Evolutionary conservation across 1,140 invertebrate species (phyloP).

Genomic region (Zaprionus lachaisei): DNA sequence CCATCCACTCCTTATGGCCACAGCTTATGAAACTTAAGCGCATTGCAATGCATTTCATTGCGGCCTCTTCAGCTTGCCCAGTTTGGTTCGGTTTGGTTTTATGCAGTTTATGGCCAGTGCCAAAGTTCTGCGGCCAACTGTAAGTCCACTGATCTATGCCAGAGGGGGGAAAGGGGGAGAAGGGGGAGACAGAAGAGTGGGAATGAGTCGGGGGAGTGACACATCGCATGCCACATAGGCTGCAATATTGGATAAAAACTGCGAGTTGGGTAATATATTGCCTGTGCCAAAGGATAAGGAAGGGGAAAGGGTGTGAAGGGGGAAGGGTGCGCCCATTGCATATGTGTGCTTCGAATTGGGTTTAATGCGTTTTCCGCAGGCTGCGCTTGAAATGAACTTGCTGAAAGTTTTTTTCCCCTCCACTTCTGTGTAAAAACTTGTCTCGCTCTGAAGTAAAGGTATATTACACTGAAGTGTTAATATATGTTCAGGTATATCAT

Average conservation of each 20-base stretch:
- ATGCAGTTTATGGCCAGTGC: constrained; percentile 45
- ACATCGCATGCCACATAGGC: constrained; percentile 30
- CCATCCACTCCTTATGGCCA: constrained; percentile 15
- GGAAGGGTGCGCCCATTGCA: neutral
- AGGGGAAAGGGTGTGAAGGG: too few relatives aligned
- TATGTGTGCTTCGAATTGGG: constrained; percentile 14
- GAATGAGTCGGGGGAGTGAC: constrained; percentile 3
- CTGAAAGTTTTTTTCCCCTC: neutral
- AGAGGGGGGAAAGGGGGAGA: neutral
- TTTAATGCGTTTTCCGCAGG: constrained; percentile 25
- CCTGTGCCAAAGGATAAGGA: neutral
- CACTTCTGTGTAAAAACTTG: neutral
- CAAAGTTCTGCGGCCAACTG: constrained; percentile 49
- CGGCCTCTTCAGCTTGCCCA: constrained; percentile 43
- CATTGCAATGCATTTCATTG: constrained; percentile 61
- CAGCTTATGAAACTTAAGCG: constrained; percentile 74
- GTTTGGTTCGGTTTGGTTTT: constrained; percentile 15
- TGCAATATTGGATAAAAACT: constrained; percentile 53
- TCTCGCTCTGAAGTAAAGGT: neutral
- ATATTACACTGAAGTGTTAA: neutral
- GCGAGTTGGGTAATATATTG: constrained; percentile 48
- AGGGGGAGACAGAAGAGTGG: too few relatives aligned
- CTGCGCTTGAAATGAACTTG: constrained; percentile 6
- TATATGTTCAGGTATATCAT: neutral
- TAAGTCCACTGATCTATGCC: constrained; percentile 46